Evolutionary conservation across 2,113 vertebrate species (phyloP), one percentile per base, ranked within the genome.

Genomic region (Archilochus colubris): DNA sequence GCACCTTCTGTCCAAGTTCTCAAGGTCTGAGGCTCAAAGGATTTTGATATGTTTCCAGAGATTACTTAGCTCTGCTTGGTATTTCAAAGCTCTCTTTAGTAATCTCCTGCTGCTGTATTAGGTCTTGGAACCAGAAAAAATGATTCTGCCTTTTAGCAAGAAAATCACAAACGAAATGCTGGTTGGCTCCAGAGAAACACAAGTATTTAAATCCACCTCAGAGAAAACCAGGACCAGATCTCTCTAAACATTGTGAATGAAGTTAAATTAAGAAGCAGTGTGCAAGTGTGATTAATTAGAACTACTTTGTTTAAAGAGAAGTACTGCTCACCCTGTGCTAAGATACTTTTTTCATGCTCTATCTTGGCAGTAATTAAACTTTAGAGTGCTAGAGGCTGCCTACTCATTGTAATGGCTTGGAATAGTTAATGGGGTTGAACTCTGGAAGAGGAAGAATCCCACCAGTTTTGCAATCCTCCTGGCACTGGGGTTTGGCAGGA

Each of bases 391-490:
- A 86, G 86, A 78, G 58, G 69, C 73, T 96, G 88, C 86, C 80
- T 92, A 6, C 53, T 88, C 4, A 38, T 91, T 5, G 4, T 74
- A 83, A 83, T 59, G 48, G 82, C 61, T 81, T 91, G 93, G 82
- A 94, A 89, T 83, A 82, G 85, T 91, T 93, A 89, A 86, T 33
- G 54, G 51, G 46, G 46, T 76, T 88, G 76, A 88, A 73, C 48
- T 78, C 53, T 94, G 77, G 84, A 93, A 91, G 25, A 91, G 80
- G 73, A 95, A 97, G 88, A 86, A 97, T 93, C 91, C 73, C 57
- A 79, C 68, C 86, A 95, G 93, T 91, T 95, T 88, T 95, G 94
- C 79, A 97, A 84, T 88, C 62, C 86, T 94, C 58, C 85, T 96
- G 89, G 94, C 85, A 95, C 53, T 28, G 17, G 68, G 33, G 53